Percentiles rank a stretch among this genome's conserved stretches.
These are phyloP conservation scores for Acipenser ruthenus DNA, from an alignment of 2,797 vertebrate genomes.

Conservation along the genomic window DNA sequence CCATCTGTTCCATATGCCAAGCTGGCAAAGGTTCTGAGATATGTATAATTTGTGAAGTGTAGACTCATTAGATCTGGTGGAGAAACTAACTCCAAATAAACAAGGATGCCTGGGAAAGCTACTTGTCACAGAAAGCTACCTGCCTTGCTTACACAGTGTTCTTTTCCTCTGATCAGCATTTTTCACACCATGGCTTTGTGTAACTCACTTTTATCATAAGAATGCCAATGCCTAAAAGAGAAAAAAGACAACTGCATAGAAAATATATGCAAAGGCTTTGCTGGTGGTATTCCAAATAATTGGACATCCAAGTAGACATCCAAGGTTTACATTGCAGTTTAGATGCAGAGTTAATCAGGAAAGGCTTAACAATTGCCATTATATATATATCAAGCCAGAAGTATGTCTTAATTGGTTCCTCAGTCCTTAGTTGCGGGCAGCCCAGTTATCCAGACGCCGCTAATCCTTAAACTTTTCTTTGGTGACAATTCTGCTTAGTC, in stretches of 20 bases:
- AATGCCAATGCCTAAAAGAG: no score
- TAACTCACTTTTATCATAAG: no score
- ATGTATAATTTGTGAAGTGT: slow-evolving; percentile 4
- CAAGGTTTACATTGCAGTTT: no score
- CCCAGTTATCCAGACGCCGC: slow-evolving; percentile 7
- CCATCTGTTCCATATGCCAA: neutral
- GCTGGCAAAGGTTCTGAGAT: neutral
- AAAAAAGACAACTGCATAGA: no score
- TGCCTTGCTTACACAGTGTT: neutral
- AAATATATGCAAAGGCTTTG: no score
- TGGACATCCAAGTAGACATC: no score
- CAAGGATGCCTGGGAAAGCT: neutral
- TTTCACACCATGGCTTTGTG: slow-evolving; percentile 15
- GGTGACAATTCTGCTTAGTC: slow-evolving; percentile 16
- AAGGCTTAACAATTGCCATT: no score
- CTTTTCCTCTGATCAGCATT: slow-evolving; percentile 5
- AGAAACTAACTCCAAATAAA: neutral
- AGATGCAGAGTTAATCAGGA: no score
- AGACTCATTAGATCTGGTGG: neutral
- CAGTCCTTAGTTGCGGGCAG: neutral
- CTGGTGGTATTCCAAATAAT: no score
- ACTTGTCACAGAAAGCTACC: neutral
- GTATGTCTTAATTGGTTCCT: slow-evolving; percentile 4
- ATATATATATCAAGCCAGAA: neutral
- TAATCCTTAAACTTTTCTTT: slow-evolving; percentile 14